phyloP scores from a whole-genome alignment of 2,113 vertebrate genomes.

The Poeciliopsis prolifica region DNA sequence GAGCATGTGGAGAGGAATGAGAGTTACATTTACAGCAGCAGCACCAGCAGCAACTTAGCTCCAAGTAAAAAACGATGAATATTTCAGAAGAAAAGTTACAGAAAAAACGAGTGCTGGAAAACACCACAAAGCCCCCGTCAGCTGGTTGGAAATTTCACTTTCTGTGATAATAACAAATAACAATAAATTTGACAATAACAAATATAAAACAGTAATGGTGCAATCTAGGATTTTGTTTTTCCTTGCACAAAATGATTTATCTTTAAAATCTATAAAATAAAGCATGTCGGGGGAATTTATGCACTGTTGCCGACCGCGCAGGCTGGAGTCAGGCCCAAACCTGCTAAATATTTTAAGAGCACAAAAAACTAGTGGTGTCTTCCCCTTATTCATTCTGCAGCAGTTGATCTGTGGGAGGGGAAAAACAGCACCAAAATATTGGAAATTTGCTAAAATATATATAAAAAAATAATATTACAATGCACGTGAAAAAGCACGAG shows the following conservation, averaged over 20 bases:
- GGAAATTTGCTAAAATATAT: conserved; percentile 4
- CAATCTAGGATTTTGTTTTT: neutral
- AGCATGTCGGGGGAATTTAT: conserved; percentile 6
- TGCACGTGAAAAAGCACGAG: conserved; percentile 3
- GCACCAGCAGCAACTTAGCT: conserved; percentile 8
- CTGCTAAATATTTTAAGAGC: conserved; percentile 68
- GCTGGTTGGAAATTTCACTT: conserved; percentile 43
- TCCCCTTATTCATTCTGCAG: conserved; percentile 42
- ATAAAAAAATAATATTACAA: too few relatives aligned
- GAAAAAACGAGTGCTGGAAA: conserved; percentile 26
- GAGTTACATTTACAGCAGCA: conserved; percentile 47
- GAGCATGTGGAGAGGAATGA: conserved; percentile 1
- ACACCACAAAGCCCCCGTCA: conserved; percentile 1
- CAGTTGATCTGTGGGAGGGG: neutral
- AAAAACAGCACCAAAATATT: conserved; percentile 4
- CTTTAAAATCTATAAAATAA: conserved; percentile 2
- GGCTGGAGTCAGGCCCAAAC: conserved; percentile 47
- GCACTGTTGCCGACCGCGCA: conserved; percentile 37
- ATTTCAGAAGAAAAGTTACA: conserved; percentile 52
- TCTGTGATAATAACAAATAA: conserved; percentile 10
- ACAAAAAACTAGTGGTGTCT: conserved; percentile 44
- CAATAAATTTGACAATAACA: too few relatives aligned
- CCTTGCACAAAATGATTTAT: neutral
- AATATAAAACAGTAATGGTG: neutral
- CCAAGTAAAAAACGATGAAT: conserved; percentile 62